These are phyloP conservation scores for Shargacucullia verbasci DNA, from an alignment of 2,888 invertebrate genomes.

Conservation along the genomic window DNA sequence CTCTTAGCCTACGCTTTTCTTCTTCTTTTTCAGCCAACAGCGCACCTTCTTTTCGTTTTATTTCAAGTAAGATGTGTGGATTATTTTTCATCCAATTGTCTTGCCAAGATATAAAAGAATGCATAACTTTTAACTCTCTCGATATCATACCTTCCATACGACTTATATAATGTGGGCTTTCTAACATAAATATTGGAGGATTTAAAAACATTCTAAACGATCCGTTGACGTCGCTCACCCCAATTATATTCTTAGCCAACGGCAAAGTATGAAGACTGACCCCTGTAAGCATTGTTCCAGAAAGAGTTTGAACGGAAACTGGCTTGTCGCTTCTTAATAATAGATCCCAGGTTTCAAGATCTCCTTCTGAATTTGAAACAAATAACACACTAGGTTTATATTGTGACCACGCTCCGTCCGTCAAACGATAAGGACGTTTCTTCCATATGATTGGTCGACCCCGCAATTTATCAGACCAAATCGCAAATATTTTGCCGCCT, in stretches of 20 bases:
- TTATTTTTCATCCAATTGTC: slow-evolving; percentile 86
- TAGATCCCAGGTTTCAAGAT: slow-evolving; percentile 95
- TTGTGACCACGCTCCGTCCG: slow-evolving; percentile 93
- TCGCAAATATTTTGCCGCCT: slow-evolving; percentile 92
- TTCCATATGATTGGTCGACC: slow-evolving; percentile 91
- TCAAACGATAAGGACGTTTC: slow-evolving; percentile 88
- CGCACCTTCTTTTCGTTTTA: slow-evolving; percentile 79
- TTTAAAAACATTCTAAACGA: slow-evolving; percentile 90
- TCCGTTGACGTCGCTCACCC: slow-evolving; percentile 92
- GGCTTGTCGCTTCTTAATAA: slow-evolving; percentile 91
- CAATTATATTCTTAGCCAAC: slow-evolving; percentile 89
- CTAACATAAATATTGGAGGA: slow-evolving; percentile 87
- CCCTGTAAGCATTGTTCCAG: slow-evolving; percentile 91
- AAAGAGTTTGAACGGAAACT: slow-evolving; percentile 90
- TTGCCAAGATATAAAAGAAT: slow-evolving; percentile 90
- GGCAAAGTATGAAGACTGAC: slow-evolving; percentile 89
- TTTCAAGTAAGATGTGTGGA: slow-evolving; percentile 76
- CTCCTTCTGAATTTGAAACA: slow-evolving; percentile 92
- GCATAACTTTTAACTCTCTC: slow-evolving; percentile 87
- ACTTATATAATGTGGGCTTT: slow-evolving; percentile 76
- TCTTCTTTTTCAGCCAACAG: slow-evolving; percentile 81
- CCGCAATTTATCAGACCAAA: slow-evolving; percentile 92
- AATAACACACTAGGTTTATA: slow-evolving; percentile 92
- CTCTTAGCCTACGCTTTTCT: slow-evolving; percentile 75
- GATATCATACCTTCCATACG: slow-evolving; percentile 83